Evolutionary conservation across 2,888 invertebrate genomes (phyloP), one percentile per base, ranked within the genome.

Genomic region (Rosalia funebris): DNA sequence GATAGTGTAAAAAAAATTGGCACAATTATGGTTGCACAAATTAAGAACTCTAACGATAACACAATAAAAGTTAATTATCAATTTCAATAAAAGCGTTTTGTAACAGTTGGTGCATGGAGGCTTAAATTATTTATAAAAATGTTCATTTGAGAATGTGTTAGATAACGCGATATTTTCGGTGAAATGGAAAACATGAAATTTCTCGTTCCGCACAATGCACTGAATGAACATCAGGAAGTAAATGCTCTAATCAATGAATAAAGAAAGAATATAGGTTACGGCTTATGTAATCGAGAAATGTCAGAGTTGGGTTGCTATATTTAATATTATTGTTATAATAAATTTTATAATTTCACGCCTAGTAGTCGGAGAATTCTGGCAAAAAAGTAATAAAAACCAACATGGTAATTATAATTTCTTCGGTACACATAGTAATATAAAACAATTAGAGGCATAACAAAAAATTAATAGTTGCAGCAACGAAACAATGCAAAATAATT

Each of bases 161-260:
- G 14, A 16, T 47, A 42, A 53, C 20, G 15, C 25, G 36, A 53
- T 41, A 45, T 47, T 65, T 58, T 65, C 36, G 52, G 60, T 53
- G 62, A 59, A 57, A 61, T 65, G 57, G 57, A 57, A 57, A 57
- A 57, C 41, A 57, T 57, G 36, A 50, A 65, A 63, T 60, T 58
- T 61, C 59, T 60, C 67, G 68, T 70, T 70, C 67, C 70, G 66
- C 64, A 32, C 36, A 45, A 31, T 55, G 62, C 44, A 58, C 62
- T 50, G 16, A 52, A 46, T 65, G 63, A 66, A 46, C 59, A 70
- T 63, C 59, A 66, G 70, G 70, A 70, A 70, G 68, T 67, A 60
- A 66, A 58, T 60, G 60, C 52, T 20, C 55, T 60, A 64, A 65
- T 62, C 57, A 63, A 66, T 62, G 60, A 58, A 62, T 58, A 46